phyloP scores from a whole-genome alignment of 2,113 vertebrate species.

The Coreoperca whiteheadi region DNA sequence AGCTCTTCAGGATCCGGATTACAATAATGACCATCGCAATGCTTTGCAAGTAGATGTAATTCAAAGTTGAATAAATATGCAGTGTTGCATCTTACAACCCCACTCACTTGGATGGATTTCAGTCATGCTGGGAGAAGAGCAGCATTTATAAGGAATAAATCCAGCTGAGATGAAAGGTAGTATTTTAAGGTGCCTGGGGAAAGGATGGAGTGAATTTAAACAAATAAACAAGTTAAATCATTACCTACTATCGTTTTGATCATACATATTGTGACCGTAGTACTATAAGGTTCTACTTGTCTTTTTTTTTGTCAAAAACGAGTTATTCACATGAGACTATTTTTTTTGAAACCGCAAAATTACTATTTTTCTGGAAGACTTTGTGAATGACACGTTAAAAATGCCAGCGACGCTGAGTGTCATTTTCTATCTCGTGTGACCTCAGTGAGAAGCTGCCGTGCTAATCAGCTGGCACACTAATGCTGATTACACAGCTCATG shows the following conservation, averaged over 20 bases:
- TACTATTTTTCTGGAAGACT: background rate
- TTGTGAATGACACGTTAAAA: background rate
- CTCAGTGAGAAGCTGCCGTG: background rate
- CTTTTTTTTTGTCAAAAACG: too few relatives aligned
- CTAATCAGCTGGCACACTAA: too few relatives aligned
- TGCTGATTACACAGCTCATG: too few relatives aligned
- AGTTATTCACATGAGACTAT: background rate
- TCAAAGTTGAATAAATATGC: background rate
- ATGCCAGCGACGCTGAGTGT: background rate
- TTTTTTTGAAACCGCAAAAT: background rate
- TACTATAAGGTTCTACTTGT: background rate
- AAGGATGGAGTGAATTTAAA: background rate
- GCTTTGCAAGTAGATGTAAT: background rate
- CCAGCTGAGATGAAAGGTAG: background rate
- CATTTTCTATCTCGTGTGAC: background rate
- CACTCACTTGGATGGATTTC: background rate
- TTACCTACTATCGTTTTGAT: background rate
- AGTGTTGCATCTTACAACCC: background rate
- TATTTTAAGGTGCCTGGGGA: background rate
- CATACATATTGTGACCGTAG: background rate
- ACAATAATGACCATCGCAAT: background rate
- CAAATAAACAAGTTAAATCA: background rate
- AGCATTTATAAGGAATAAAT: background rate
- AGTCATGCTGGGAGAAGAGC: constrained; percentile 2
- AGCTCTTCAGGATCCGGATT: background rate